Conservation (phyloP, 2,113 vertebrate genomes). For the Ramphastos sulfuratus region DNA sequence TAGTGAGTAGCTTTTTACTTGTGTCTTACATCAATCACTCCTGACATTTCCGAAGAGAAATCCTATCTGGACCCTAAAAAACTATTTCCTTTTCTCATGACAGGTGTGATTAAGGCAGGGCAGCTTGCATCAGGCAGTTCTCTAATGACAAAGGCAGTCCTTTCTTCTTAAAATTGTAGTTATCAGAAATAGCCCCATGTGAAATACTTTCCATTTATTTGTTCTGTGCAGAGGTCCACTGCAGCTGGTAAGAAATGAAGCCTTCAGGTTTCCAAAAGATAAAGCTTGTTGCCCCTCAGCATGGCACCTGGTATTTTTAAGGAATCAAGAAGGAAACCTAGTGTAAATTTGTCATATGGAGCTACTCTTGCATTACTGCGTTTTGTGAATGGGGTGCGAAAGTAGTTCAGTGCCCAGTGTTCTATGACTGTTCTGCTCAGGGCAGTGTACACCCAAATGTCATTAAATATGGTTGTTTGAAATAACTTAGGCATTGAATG, state of each 20-base stretch:
- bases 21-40: constrained; percentile 63
- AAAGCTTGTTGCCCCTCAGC: neutral
- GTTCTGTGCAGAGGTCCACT: neutral
- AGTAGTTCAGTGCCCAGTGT: constrained; percentile 13
- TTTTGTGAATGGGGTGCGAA: constrained; percentile 27
- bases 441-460: constrained; percentile 58
- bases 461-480: constrained; percentile 66
- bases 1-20: constrained; percentile 56
- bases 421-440: constrained; percentile 59
- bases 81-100: constrained; percentile 52
- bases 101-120: constrained; percentile 59
- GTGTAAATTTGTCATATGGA: constrained; percentile 52
- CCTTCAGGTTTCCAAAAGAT: neutral
- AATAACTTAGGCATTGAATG: constrained; percentile 64
- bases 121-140: constrained; percentile 27
- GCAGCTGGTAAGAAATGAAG: neutral
- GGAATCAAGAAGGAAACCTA: neutral
- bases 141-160: constrained; percentile 43
- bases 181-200: neutral
- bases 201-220: neutral
- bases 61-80: constrained; percentile 58
- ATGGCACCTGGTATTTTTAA: neutral
- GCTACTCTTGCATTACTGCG: constrained; percentile 26
- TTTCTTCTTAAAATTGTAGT: constrained; percentile 43
- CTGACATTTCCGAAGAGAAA: constrained; percentile 59